These are phyloP conservation scores for Sipha maydis DNA, from an alignment of 2,888 invertebrate species.

Conservation along the genomic window DNA sequence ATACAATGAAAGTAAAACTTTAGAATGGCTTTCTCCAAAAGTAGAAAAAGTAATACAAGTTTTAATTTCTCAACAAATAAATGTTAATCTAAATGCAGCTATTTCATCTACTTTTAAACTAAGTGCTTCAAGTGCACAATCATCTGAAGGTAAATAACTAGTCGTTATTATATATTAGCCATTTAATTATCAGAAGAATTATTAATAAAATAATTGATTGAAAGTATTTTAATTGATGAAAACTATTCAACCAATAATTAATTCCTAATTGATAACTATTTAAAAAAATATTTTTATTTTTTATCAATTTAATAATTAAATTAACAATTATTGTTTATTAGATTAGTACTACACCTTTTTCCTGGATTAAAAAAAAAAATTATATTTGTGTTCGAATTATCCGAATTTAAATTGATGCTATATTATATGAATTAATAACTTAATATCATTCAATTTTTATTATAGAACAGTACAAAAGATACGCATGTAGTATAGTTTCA, in stretches of 20 bases:
- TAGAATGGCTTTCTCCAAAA: constrained; percentile 81
- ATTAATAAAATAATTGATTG: too few species aligned
- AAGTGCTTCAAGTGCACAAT: constrained; percentile 26
- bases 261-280: too few species aligned
- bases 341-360: too few species aligned
- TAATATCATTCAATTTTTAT: constrained; percentile 64
- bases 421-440: neutral
- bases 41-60: constrained; percentile 75
- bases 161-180: too few species aligned
- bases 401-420: neutral
- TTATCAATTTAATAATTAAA: too few species aligned
- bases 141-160: constrained; percentile 38
- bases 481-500: constrained; percentile 82
- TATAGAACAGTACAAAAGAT: constrained; percentile 75
- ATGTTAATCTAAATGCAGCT: constrained; percentile 77
- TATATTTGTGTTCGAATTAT: too few species aligned
- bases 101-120: constrained; percentile 81
- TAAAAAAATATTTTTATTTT: too few species aligned
- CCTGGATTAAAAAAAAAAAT: too few species aligned
- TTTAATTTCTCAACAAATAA: constrained; percentile 76
- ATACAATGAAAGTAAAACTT: constrained; percentile 81
- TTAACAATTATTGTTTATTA: too few species aligned
- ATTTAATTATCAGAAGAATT: too few species aligned
- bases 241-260: too few species aligned
- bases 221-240: too few species aligned